Percentiles rank a stretch among this genome's conserved stretches.
Evolutionary conservation across 2,113 vertebrate genomes (phyloP).

Genomic region (Amazona vittata): DNA sequence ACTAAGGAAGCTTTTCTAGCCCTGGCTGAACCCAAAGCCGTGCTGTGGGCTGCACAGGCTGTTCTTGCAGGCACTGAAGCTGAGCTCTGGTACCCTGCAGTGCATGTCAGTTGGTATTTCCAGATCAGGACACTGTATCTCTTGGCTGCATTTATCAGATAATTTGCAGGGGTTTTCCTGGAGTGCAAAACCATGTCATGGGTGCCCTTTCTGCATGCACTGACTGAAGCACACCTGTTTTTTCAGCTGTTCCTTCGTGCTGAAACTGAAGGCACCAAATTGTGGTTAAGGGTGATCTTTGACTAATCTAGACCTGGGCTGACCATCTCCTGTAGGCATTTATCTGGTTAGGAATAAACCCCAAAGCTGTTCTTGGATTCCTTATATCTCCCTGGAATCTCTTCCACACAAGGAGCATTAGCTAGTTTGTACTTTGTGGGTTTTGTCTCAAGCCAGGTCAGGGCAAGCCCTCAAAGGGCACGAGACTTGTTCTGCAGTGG

Average conservation of each 20-base stretch:
- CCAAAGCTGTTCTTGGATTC: background rate
- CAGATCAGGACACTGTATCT: background rate
- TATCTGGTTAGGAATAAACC: background rate
- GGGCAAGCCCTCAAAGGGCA: background rate
- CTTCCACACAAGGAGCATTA: background rate
- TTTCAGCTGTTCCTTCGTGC: background rate
- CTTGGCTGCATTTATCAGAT: background rate
- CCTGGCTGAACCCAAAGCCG: background rate
- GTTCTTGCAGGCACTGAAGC: accelerated
- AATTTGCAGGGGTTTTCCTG: background rate
- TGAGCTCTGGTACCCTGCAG: background rate
- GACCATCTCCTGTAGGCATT: background rate
- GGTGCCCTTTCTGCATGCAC: background rate
- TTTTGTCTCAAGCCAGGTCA: background rate
- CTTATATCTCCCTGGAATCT: background rate
- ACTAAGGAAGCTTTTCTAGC: background rate
- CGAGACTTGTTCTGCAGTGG: accelerated
- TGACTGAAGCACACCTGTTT: background rate
- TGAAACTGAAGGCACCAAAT: background rate
- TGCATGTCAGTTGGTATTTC: accelerated
- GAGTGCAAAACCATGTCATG: too few relatives aligned
- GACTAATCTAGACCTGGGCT: background rate
- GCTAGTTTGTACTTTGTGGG: background rate
- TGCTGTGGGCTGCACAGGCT: accelerated
- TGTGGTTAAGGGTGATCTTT: background rate